These are phyloP conservation scores for Coracias cyanogaster DNA, from an alignment of 2,797 vertebrate genomes.

Conservation along the genomic window DNA sequence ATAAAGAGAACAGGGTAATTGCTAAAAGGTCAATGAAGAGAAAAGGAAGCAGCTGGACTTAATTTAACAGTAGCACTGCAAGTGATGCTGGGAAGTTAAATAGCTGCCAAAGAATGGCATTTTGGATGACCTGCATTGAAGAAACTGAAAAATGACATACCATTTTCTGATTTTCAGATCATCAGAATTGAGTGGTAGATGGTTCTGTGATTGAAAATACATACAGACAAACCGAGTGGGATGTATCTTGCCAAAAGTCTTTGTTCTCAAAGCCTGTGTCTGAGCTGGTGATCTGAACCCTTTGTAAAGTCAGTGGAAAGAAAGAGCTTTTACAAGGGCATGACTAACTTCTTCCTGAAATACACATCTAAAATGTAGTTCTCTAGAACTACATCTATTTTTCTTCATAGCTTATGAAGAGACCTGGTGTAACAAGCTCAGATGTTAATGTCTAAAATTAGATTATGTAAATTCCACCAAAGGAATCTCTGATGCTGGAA, in stretches of 20 bases:
- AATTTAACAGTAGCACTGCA: neutral
- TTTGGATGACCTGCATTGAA: neutral
- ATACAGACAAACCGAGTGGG: neutral
- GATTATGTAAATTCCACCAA: neutral
- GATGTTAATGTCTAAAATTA: neutral
- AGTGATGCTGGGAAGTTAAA: neutral
- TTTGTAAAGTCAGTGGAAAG: neutral
- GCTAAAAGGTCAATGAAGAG: constrained; percentile 15
- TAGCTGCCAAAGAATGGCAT: neutral
- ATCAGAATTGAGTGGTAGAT: neutral
- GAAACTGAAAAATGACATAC: neutral
- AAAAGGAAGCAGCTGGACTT: constrained; percentile 10
- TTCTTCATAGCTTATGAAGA: neutral
- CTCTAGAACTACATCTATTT: neutral
- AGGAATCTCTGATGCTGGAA: neutral
- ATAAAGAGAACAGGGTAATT: constrained; percentile 32
- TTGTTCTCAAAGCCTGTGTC: neutral
- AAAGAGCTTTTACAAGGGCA: neutral
- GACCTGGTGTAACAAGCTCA: neutral
- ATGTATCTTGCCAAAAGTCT: neutral
- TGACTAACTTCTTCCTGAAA: neutral
- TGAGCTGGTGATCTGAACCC: neutral
- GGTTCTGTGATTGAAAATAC: neutral
- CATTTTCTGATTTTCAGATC: neutral
- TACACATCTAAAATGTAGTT: neutral